Evolutionary conservation across 2,888 invertebrate species (phyloP).

Genomic region (Bhutanitis thaidina): DNA sequence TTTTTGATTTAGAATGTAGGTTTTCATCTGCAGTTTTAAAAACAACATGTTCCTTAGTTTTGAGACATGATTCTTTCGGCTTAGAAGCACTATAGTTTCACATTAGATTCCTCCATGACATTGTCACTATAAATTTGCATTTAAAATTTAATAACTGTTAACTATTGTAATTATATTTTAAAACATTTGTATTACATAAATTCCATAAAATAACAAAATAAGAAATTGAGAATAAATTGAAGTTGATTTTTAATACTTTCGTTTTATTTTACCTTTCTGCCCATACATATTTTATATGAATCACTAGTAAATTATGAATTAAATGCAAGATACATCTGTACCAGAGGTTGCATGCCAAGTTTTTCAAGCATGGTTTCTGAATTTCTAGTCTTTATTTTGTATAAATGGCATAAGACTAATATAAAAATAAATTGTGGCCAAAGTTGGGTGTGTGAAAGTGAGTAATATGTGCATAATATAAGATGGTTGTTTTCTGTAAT

Average conservation of each 20-base stretch:
- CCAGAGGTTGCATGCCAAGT: no score
- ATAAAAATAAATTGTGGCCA: no score
- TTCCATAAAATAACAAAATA: conserved; percentile 69
- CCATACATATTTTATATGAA: no score
- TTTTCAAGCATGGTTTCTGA: no score
- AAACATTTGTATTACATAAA: conserved; percentile 75
- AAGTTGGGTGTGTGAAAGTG: no score
- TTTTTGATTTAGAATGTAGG: conserved; percentile 53
- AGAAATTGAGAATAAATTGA: conserved; percentile 73
- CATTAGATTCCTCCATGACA: conserved; percentile 67
- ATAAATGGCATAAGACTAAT: no score
- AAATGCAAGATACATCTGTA: no score
- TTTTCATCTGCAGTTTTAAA: conserved; percentile 38
- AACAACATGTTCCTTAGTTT: conserved; percentile 28
- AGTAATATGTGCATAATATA: no score
- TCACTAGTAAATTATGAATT: no score
- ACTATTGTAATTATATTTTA: conserved; percentile 74
- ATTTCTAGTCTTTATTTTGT: no score
- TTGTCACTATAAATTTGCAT: conserved; percentile 71
- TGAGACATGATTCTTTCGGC: conserved; percentile 34
- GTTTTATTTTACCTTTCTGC: conserved; percentile 23
- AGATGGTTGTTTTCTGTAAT: no score
- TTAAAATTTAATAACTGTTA: conserved; percentile 74
- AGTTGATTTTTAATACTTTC: conserved; percentile 68
- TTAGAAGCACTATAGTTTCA: conserved; percentile 37